Evolutionary conservation across 2,888 invertebrate species (phyloP).

Genomic region (Achlya flavicornis): DNA sequence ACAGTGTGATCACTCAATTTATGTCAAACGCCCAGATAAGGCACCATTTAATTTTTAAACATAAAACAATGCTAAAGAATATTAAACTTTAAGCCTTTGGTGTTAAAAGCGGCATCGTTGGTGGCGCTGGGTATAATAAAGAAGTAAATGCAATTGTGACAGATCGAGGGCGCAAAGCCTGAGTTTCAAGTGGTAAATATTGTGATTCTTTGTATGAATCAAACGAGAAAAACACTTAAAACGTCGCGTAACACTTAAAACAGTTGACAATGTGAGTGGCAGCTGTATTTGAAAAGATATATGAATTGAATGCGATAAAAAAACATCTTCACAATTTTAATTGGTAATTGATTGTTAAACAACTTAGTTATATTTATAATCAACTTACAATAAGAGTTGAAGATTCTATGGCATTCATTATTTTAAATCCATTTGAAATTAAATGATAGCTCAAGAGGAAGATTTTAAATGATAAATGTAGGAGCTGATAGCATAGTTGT

Average conservation of each 20-base stretch:
- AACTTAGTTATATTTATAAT: slow-evolving; percentile 1
- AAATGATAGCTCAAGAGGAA: too few relatives aligned
- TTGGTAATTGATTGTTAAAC: not conserved
- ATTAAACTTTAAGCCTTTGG: slow-evolving; percentile 30
- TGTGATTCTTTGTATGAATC: slow-evolving; percentile 41
- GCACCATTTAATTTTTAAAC: slow-evolving; percentile 53
- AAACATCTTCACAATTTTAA: slow-evolving; percentile 8
- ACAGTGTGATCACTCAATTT: slow-evolving; percentile 53
- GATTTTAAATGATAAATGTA: too few relatives aligned
- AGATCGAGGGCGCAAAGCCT: slow-evolving; percentile 43
- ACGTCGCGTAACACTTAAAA: slow-evolving; percentile 44
- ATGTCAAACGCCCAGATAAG: slow-evolving; percentile 57
- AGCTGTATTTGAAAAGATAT: slow-evolving; percentile 4
- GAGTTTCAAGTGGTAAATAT: slow-evolving; percentile 47
- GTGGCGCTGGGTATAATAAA: slow-evolving; percentile 22
- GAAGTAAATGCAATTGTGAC: slow-evolving; percentile 41
- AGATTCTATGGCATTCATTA: not conserved
- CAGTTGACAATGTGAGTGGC: slow-evolving; percentile 34
- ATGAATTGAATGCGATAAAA: slow-evolving; percentile 2
- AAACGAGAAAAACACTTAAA: slow-evolving; percentile 51
- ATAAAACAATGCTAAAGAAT: slow-evolving; percentile 15
- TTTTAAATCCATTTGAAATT: not conserved
- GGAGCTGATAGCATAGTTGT: too few relatives aligned
- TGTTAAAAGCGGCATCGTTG: slow-evolving; percentile 26
- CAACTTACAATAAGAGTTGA: not conserved